Conservation (phyloP, 2,113 vertebrate genomes). For the Piprites chloris region DNA sequence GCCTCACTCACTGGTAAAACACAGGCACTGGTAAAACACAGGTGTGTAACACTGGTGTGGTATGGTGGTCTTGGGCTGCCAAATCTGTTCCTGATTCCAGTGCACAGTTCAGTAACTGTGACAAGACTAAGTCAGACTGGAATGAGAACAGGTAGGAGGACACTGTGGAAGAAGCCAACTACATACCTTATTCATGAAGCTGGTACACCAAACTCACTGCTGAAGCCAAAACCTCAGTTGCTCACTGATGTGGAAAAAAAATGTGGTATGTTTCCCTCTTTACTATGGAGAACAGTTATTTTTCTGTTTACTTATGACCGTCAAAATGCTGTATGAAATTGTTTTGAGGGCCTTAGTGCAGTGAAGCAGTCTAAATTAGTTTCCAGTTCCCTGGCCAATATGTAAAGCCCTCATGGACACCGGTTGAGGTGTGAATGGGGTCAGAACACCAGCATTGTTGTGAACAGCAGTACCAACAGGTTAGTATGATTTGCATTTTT, state of each 20-base stretch:
- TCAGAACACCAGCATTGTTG: background rate
- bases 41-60: background rate
- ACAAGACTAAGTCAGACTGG: background rate
- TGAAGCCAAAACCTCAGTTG: background rate
- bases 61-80: background rate
- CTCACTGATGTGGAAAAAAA: background rate
- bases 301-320: background rate
- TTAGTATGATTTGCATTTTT: background rate
- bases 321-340: background rate
- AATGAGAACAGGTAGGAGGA: background rate
- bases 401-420: background rate
- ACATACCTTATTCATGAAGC: accelerated
- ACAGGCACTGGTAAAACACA: background rate
- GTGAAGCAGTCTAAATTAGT: background rate
- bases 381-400: background rate
- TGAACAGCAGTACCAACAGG: background rate
- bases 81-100: background rate
- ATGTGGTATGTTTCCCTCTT: background rate
- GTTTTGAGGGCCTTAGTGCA: background rate
- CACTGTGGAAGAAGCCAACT: background rate
- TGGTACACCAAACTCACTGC: background rate
- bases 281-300: background rate
- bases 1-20: background rate
- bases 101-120: background rate
- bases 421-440: background rate